Conservation (phyloP, 2,888 invertebrate species). For the Onthophagus sagittarius region DNA sequence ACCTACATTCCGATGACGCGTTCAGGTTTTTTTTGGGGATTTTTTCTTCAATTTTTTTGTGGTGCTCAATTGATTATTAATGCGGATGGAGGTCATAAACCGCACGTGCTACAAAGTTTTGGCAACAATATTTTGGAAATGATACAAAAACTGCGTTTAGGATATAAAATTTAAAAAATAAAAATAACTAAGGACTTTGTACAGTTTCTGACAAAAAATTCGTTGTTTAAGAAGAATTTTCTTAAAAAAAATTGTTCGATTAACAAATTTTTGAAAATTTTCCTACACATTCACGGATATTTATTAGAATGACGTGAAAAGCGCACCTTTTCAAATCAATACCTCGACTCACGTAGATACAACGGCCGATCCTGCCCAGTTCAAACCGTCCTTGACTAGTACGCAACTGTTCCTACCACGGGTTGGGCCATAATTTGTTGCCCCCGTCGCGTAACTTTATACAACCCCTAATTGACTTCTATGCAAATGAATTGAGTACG, state of each 20-base stretch:
- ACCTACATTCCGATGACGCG: background rate
- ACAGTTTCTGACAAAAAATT: no score
- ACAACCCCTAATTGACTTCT: no score
- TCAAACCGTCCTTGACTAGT: background rate
- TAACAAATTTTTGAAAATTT: no score
- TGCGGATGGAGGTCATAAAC: background rate
- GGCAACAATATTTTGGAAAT: background rate
- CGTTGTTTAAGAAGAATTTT: no score
- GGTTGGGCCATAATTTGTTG: background rate
- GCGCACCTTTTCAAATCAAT: background rate
- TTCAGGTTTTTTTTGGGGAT: background rate
- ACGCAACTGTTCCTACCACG: background rate
- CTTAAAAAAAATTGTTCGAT: no score
- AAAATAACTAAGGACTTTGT: no score
- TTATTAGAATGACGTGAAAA: background rate
- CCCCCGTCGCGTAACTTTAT: background rate
- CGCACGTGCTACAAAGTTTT: background rate
- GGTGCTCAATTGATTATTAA: background rate
- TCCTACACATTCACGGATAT: no score
- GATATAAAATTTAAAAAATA: background rate
- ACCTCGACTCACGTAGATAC: background rate
- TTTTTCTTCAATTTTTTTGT: background rate
- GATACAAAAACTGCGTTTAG: background rate
- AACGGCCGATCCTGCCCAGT: background rate
- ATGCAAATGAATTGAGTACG: no score